Evolutionary conservation across 2,888 invertebrate species (phyloP).

Genomic region (Drosophila subsilvestris): DNA sequence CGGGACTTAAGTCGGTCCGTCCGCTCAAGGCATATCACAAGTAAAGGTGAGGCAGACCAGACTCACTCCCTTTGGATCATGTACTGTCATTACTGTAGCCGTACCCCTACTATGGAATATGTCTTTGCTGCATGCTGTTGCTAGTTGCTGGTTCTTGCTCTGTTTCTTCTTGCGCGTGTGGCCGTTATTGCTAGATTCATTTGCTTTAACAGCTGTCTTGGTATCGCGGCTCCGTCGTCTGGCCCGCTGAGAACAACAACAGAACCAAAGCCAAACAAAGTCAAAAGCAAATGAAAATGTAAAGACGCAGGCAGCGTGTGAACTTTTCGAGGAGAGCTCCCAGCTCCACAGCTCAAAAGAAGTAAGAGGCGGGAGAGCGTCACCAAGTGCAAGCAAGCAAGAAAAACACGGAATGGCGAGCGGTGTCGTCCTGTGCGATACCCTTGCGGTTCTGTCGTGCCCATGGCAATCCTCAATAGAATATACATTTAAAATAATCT

Average conservation of each 20-base stretch:
- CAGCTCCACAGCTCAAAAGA: constrained; percentile 29
- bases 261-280: constrained; percentile 36
- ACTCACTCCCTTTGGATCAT: background rate
- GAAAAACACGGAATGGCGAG: no score
- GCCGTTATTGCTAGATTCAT: constrained; percentile 37
- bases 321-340: constrained; percentile 51
- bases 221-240: constrained; percentile 17
- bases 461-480: no score
- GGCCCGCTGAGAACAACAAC: constrained; percentile 35
- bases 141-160: constrained; percentile 23
- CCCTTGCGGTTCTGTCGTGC: no score
- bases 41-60: background rate
- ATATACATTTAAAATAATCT: no score
- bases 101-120: background rate
- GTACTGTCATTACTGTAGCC: constrained; percentile 8
- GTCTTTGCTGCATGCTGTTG: background rate
- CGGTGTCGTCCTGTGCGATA: no score
- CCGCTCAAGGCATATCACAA: background rate
- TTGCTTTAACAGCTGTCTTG: constrained; percentile 49
- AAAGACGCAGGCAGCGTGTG: constrained; percentile 59
- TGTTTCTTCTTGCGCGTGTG: constrained; percentile 30
- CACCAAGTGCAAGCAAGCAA: constrained; percentile 25
- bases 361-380: background rate
- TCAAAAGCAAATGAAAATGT: constrained; percentile 23
- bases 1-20: constrained; percentile 19